phyloP scores from a whole-genome alignment of 2,113 vertebrate species.

The Oryctolagus cuniculus region mOryCun1.1 NC_091442.1:77547001-77547500 shows the following conservation, averaged over 20 bases:
- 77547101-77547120: not conserved
- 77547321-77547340: not conserved
- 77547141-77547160: not conserved
- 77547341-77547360: not conserved
- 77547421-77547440: not conserved
- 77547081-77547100: not conserved
- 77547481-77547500: not conserved
- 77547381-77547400: slow-evolving; percentile 46
- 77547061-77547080: not conserved
- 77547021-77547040: no score
- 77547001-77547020: no score
- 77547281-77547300: not conserved
- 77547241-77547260: not conserved
- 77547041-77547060: not conserved
- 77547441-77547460: slow-evolving; percentile 39
- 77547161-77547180: not conserved
- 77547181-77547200: slow-evolving; percentile 32
- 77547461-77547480: slow-evolving; percentile 1
- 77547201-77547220: not conserved
- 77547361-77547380: not conserved
- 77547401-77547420: not conserved
- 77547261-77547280: slow-evolving; percentile 1
- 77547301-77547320: slow-evolving; percentile 22
- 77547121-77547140: not conserved
- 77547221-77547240: slow-evolving; percentile 20